Evolutionary conservation across 2,113 vertebrate species (phyloP), one percentile per base, ranked within the genome.

Genomic region (Etheostoma cragini): DNA sequence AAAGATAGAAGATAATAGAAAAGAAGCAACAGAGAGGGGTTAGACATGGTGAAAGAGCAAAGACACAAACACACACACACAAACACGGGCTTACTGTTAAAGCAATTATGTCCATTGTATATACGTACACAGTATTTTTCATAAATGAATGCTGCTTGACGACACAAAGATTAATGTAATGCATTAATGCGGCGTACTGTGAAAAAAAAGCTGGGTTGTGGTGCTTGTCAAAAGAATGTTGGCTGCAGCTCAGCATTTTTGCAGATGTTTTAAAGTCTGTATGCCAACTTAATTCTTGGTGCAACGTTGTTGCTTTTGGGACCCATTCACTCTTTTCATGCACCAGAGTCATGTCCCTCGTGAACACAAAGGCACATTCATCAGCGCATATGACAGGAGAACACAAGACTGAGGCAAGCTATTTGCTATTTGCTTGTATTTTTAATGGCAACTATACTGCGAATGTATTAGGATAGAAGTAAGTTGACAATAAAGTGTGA

Each of bases 301-400:
- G 80, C 12, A 30, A 78, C 49, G 67, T 73, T 46, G 58, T 75
- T 84, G 26, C 73, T 71, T 69, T 57, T 47, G 57, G 69, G 57
- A 81, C 21, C 50, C 63, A 85, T 87, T 87, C 81, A 70, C 63
- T 26, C 46, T 80, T 70, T 81, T 82, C 53, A 75, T 88, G 61
- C 56, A 60, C 63, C 66, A 14, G 60, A 83, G 75, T 81, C 72
- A 15, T 50, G 70, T 78, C 74, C 65, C 69, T 16, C 0, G 22
- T 26, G 63, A 73, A 63, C 71, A 57, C 22, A 76, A 19, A 50
- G 52, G 78, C 57, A 7, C 77, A 83, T 83, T 85, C 46, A 81
- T 83, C 87, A 88, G 53, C 12, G 0, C 6, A 30, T 16, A 4
- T 76, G 80, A 70, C 80, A 83, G 45, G 75, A 66, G 19, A 62